Base-by-base conservation (phyloP, 2,888 invertebrate species). In the Blera fallax region DNA sequence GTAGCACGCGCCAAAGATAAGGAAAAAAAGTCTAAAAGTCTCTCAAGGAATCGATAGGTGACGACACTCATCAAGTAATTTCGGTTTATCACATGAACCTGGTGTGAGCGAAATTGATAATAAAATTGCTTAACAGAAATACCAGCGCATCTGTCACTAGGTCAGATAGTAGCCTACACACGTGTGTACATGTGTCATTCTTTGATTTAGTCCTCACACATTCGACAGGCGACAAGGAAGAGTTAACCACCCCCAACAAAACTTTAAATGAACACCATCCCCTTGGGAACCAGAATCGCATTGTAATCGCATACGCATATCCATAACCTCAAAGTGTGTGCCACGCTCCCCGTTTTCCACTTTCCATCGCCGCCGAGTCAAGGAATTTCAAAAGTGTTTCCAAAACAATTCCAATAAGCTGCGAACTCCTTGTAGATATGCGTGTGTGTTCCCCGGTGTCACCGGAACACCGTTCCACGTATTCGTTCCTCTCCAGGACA, bases 351-450 rank as follows among this genome's bases (percentile, higher is more conserved):
- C 18, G 27, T 16, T 16, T 8, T 14, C 24, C 4, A 50, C 3
- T 11, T n/a, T 7, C 7, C 16, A 45, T 56, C 34, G 5, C 32
- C 10, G 29, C 11, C 2, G 16, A 18, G 18, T 52, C 29, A 52
- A 52, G 14, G 54, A 43, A 29, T 40, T 50, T 40, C 10, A 40
- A 24, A 65, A 48, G 40, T 48, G 10, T 32, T 37, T 16, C 14
- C n/a, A n/a, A 67, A 78, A 78, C 69, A 70, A 69, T 70, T 70
- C 21, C 77, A 78, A 78, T 77, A 77, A 77, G 40, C 60, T 52
- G 40, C 18, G 40, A 67, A 27, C 1, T 18, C 11, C 4, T 18
- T 27, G n/a, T n/a, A n/a, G n/a, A n/a, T n/a, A n/a, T n/a, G n/a
- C n/a, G n/a, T n/a, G 16, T 24, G 24, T 24, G 10, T 67, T 3